Evolutionary conservation across 2,888 invertebrate species (phyloP).

Genomic region (Trypoxylon attenuatum): DNA sequence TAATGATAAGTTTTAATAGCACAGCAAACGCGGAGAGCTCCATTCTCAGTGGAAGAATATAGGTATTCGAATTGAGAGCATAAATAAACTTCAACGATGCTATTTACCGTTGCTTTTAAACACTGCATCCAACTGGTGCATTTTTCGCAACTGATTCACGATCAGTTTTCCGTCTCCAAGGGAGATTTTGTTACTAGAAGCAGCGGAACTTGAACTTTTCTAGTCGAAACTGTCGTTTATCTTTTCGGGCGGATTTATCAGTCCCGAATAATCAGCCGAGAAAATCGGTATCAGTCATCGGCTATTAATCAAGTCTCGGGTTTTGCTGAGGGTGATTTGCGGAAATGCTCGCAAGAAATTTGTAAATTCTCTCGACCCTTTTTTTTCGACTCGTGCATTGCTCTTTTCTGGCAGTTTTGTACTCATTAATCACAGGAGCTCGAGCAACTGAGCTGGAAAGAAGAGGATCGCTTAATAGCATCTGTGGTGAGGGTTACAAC

Average conservation of each 20-base stretch:
- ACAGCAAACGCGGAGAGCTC: background rate
- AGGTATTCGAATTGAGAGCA: constrained; percentile 24
- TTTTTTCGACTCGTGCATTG: background rate
- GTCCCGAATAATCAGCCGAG: background rate
- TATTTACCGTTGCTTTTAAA: background rate
- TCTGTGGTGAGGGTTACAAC: too few species aligned
- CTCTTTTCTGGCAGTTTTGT: background rate
- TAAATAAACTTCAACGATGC: constrained; percentile 26
- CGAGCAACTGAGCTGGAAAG: too few species aligned
- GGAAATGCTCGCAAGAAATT: background rate
- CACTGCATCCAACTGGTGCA: too few species aligned
- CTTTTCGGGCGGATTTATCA: background rate
- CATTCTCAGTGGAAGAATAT: background rate
- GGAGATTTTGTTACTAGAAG: too few species aligned
- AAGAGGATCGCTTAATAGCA: too few species aligned
- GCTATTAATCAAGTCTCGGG: background rate
- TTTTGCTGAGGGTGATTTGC: background rate
- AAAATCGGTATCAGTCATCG: background rate
- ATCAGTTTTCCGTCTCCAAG: too few species aligned
- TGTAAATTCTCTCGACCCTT: background rate
- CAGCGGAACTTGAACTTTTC: background rate
- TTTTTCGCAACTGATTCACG: too few species aligned
- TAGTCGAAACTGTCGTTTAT: background rate
- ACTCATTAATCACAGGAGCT: background rate
- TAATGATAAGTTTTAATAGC: background rate